phyloP scores from a whole-genome alignment of 2,888 invertebrate genomes.

The Eupeodes luniger region DNA sequence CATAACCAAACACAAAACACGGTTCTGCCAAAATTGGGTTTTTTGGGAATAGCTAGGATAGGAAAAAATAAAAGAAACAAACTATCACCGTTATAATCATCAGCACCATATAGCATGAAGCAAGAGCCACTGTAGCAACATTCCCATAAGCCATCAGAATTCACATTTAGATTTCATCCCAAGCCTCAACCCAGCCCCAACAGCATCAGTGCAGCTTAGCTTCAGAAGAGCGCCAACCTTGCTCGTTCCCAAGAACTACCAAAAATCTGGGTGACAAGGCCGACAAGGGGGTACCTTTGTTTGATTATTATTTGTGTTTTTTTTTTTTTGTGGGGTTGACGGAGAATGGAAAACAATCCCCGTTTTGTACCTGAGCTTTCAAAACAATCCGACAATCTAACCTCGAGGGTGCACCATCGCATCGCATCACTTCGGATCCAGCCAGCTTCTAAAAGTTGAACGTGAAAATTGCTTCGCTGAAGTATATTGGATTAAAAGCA shows the following conservation, averaged over 20 bases:
- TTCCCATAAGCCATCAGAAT: constrained; percentile 40
- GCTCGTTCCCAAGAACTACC: neutral
- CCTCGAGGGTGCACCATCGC: too few relatives aligned
- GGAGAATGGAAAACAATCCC: too few relatives aligned
- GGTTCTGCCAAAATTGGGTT: constrained; percentile 58
- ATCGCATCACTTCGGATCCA: too few relatives aligned
- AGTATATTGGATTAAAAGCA: constrained; percentile 57
- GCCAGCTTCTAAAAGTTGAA: neutral
- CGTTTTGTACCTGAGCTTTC: neutral
- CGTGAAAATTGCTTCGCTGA: constrained; percentile 19
- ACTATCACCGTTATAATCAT: constrained; percentile 28
- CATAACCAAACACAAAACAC: constrained; percentile 21
- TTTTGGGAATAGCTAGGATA: constrained; percentile 33
- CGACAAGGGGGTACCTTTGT: neutral
- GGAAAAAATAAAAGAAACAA: constrained; percentile 25
- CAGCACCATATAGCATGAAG: constrained; percentile 9
- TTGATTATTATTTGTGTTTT: constrained; percentile 22
- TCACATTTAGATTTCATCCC: constrained; percentile 27
- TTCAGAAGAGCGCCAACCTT: neutral
- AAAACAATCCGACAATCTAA: neutral
- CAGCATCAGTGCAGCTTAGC: neutral
- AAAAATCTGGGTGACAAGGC: neutral
- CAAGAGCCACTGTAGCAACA: constrained; percentile 8
- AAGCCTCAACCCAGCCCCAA: neutral
- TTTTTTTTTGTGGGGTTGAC: neutral